Conservation (phyloP, 2,797 vertebrate genomes). For the Cossypha niveicapilla region DNA sequence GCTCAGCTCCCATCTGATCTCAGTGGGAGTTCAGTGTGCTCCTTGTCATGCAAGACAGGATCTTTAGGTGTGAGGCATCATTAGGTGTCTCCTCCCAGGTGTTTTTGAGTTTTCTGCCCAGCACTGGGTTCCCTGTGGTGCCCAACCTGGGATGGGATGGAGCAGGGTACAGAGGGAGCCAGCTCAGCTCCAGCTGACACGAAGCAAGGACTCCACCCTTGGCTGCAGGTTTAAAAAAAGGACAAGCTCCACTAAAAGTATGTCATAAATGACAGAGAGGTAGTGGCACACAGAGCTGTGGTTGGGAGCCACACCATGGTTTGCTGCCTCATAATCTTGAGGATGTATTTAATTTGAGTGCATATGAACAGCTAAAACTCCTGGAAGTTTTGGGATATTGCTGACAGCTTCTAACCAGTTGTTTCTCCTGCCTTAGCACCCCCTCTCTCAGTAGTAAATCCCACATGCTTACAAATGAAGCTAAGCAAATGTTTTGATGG, state of each 20-base stretch:
- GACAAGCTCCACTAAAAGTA: background rate
- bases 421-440: background rate
- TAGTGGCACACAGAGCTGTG: slow-evolving; percentile 5
- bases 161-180: background rate
- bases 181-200: background rate
- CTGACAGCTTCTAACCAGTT: slow-evolving; percentile 46
- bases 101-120: background rate
- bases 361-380: background rate
- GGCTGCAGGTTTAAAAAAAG: background rate
- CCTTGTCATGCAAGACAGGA: background rate
- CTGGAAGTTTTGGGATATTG: background rate
- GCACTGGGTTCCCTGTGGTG: background rate
- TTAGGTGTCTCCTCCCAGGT: accelerated
- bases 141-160: background rate
- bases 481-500: background rate
- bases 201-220: background rate
- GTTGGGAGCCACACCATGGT: slow-evolving; percentile 49
- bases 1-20: background rate
- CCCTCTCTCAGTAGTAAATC: background rate
- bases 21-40: background rate
- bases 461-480: background rate
- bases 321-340: background rate
- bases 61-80: background rate
- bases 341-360: background rate
- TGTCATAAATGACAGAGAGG: background rate